Evolutionary conservation across 2,797 vertebrate genomes (phyloP).

Genomic region (Pseudomugil gertrudae): DNA sequence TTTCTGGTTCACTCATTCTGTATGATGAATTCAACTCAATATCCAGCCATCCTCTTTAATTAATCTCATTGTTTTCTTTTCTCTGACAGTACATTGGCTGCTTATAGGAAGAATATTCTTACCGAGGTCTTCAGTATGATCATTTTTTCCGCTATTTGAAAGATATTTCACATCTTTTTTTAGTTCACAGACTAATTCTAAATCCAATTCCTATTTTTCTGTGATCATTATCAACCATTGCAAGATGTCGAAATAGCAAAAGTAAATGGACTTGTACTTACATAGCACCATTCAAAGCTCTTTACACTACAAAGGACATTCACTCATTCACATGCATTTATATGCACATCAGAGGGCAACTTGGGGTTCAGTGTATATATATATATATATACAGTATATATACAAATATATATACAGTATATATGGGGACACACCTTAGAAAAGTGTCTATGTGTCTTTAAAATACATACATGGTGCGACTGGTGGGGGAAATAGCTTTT

Average conservation of each 20-base stretch:
- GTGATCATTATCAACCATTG: conserved; percentile 4
- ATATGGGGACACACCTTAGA: background rate
- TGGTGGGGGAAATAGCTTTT: background rate
- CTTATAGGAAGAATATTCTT: conserved; percentile 22
- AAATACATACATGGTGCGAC: background rate
- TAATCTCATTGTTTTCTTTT: conserved; percentile 35
- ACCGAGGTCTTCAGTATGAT: conserved; percentile 3
- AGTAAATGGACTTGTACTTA: background rate
- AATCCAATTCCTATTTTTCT: background rate
- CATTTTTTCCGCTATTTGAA: background rate
- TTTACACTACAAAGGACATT: too few relatives aligned
- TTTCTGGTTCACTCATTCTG: conserved; percentile 5
- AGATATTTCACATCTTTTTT: background rate
- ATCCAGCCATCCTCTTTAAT: conserved; percentile 35
- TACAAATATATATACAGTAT: too few relatives aligned
- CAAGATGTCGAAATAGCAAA: background rate
- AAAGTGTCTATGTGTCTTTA: background rate
- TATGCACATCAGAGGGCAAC: too few relatives aligned
- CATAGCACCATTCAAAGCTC: too few relatives aligned
- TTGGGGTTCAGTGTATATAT: too few relatives aligned
- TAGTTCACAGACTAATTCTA: background rate
- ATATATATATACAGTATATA: too few relatives aligned
- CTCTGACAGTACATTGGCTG: conserved; percentile 3
- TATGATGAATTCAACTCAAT: conserved; percentile 22
- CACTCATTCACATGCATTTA: too few relatives aligned